Conservation (phyloP, 2,888 invertebrate species). For the Zygaena filipendulae region DNA sequence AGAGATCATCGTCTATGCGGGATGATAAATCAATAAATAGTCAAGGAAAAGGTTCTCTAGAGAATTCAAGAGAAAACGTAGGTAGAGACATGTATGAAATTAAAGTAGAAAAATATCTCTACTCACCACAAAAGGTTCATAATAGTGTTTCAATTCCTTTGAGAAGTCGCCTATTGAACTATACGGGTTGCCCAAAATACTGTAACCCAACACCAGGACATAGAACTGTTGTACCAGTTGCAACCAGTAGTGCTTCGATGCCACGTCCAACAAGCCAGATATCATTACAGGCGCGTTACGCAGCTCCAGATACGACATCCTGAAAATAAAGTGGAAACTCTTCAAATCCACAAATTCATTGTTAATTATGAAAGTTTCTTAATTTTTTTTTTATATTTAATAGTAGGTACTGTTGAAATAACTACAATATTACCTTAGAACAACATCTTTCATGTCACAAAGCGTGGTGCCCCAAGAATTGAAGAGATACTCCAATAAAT, state of each 20-base stretch:
- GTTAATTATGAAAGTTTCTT: no score
- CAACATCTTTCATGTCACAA: conserved; percentile 73
- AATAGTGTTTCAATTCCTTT: conserved; percentile 69
- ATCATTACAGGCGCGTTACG: conserved; percentile 65
- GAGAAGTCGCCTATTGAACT: conserved; percentile 72
- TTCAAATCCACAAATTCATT: no score
- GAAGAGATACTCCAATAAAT: conserved; percentile 71
- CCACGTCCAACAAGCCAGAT: conserved; percentile 56
- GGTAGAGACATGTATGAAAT: no score
- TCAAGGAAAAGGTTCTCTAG: no score
- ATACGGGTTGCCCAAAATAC: conserved; percentile 85
- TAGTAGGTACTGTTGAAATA: no score
- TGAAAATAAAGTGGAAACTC: conserved; percentile 33
- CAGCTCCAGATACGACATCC: conserved; percentile 75
- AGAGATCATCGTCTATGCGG: no score
- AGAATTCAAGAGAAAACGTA: no score
- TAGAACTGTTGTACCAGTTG: conserved; percentile 85
- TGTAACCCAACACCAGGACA: conserved; percentile 79
- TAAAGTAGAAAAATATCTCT: no score
- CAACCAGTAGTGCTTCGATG: conserved; percentile 73
- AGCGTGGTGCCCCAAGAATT: conserved; percentile 73
- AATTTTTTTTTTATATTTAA: no score
- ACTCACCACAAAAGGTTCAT: conserved; percentile 71
- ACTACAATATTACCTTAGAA: conserved; percentile 67
- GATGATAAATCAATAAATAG: no score